phyloP scores from a whole-genome alignment of 2,797 vertebrate genomes.

The Rallus crepitans region DNA sequence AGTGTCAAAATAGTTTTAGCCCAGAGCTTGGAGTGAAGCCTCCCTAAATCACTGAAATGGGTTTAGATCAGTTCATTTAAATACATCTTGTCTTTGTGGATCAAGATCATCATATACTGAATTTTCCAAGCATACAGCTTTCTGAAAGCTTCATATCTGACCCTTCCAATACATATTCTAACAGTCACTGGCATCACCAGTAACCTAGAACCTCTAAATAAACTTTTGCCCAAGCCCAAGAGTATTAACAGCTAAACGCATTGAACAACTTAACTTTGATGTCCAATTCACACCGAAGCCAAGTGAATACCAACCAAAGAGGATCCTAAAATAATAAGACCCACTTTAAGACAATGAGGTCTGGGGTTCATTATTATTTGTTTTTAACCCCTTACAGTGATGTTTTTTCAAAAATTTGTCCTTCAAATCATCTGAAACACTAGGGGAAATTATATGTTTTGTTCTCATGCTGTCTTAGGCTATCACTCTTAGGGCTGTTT shows the following conservation, averaged over 20 bases:
- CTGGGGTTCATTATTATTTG: accelerated
- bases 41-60: not conserved
- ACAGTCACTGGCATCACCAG: not conserved
- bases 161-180: not conserved
- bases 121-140: not conserved
- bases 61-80: not conserved
- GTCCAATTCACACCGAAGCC: not conserved
- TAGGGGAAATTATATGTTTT: not conserved
- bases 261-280: not conserved
- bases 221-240: not conserved
- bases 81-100: not conserved
- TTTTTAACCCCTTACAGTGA: not conserved
- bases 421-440: not conserved
- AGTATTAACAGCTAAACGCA: not conserved
- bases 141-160: not conserved
- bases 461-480: not conserved
- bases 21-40: not conserved
- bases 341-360: not conserved
- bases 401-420: not conserved
- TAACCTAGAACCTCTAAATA: not conserved
- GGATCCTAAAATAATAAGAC: not conserved
- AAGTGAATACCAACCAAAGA: not conserved
- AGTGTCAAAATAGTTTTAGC: not conserved
- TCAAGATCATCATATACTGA: not conserved
- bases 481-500: not conserved